A percentile compares a stretch with the other conserved stretches of the same genome.
Conservation (phyloP, 2,888 invertebrate species). For the Spicauda simplicius region DNA sequence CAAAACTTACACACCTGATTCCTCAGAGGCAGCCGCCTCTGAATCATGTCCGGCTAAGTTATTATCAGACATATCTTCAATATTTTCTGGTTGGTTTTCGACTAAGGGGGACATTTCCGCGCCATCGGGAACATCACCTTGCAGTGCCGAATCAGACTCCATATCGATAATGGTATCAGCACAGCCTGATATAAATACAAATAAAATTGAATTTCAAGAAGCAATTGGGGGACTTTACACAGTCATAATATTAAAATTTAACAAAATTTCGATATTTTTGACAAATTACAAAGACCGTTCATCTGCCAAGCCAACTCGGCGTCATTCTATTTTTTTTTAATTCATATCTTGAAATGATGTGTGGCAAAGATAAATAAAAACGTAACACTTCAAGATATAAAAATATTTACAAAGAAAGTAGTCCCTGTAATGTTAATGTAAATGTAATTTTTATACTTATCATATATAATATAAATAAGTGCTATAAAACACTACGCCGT, state of each 20-base stretch:
- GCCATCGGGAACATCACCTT: conserved; percentile 75
- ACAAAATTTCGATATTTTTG: conserved; percentile 57
- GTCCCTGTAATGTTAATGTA: no score
- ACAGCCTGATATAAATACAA: conserved; percentile 45
- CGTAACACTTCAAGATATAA: no score
- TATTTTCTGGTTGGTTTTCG: conserved; percentile 68
- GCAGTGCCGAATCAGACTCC: conserved; percentile 75
- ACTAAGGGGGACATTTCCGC: conserved; percentile 77
- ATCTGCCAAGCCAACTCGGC: conserved; percentile 46
- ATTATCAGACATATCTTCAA: conserved; percentile 66
- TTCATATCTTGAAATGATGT: not conserved
- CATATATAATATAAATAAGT: no score
- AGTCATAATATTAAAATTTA: conserved; percentile 57
- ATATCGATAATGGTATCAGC: conserved; percentile 52
- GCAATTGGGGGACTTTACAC: conserved; percentile 47
- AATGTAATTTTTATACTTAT: no score
- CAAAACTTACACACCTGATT: conserved; percentile 56
- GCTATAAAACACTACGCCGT: no score
- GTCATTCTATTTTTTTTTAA: conserved; percentile 37
- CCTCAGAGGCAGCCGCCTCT: conserved; percentile 59
- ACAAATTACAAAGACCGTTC: conserved; percentile 51
- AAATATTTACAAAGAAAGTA: no score
- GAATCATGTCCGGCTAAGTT: conserved; percentile 66
- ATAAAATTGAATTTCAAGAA: conserved; percentile 62
- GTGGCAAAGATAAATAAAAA: no score